Conservation (phyloP, 2,888 invertebrate species). For the Sesamia inferens region DNA sequence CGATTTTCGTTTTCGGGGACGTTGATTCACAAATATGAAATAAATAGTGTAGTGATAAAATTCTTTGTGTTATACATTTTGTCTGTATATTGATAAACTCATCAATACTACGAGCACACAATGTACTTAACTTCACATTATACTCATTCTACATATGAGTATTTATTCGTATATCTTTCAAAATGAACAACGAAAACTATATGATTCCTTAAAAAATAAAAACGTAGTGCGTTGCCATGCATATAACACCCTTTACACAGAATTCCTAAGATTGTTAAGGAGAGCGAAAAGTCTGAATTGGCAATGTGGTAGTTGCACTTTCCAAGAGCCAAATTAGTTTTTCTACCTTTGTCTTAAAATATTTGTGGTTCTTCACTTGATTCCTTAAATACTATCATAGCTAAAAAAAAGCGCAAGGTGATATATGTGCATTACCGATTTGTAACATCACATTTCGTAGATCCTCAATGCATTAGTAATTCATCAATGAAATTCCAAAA, state of each 20-base stretch:
- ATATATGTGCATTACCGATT: too few species aligned
- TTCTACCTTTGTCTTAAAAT: too few species aligned
- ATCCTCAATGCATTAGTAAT: conserved; percentile 2
- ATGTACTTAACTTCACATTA: not conserved
- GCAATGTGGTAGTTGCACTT: too few species aligned
- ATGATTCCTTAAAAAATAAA: not conserved
- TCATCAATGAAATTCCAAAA: conserved; percentile 39
- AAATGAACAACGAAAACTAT: not conserved
- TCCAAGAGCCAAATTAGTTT: too few species aligned
- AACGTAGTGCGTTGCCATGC: not conserved
- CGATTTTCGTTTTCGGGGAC: conserved; percentile 1
- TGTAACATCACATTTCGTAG: not conserved
- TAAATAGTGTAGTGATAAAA: not conserved
- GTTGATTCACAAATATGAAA: conserved; percentile 1
- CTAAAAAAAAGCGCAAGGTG: too few species aligned
- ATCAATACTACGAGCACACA: not conserved
- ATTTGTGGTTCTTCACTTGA: too few species aligned
- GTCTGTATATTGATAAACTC: too few species aligned
- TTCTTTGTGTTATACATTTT: not conserved
- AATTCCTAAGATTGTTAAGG: too few species aligned
- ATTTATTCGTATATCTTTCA: not conserved
- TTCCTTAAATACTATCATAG: too few species aligned
- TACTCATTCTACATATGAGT: not conserved
- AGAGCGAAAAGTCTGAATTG: too few species aligned
- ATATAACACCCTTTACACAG: too few species aligned